phyloP scores from a whole-genome alignment of 2,888 invertebrate genomes.

The Venustoraphidia nigricollis region DNA sequence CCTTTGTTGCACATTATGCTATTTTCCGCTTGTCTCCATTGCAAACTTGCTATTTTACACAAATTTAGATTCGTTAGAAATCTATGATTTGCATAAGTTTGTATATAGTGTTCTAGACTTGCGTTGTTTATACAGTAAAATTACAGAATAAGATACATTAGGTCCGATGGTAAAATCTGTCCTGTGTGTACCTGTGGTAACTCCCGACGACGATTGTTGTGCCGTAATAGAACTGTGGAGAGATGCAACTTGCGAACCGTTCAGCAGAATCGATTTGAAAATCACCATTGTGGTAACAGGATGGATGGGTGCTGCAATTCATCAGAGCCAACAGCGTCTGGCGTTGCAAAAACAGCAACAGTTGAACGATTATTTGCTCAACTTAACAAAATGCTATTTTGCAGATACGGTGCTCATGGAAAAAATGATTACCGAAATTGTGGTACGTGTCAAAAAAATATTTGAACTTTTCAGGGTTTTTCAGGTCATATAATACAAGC shows the following conservation, averaged over 20 bases:
- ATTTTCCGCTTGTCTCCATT: too few species aligned
- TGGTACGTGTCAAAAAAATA: constrained; percentile 25
- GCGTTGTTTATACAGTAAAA: too few species aligned
- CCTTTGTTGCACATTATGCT: too few species aligned
- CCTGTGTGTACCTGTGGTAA: constrained; percentile 41
- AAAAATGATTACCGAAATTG: constrained; percentile 42
- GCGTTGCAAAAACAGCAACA: constrained; percentile 26
- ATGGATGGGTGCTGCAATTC: constrained; percentile 30
- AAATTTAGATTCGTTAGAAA: too few species aligned
- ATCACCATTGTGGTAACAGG: constrained; percentile 24
- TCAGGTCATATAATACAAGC: neutral
- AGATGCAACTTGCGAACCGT: constrained; percentile 22
- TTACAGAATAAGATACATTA: constrained; percentile 15
- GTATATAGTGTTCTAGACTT: too few species aligned
- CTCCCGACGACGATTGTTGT: constrained; percentile 39
- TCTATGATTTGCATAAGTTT: too few species aligned
- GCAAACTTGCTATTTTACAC: too few species aligned
- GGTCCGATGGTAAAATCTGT: constrained; percentile 38
- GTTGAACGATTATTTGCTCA: constrained; percentile 25
- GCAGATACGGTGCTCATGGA: constrained; percentile 37
- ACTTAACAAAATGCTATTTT: constrained; percentile 32
- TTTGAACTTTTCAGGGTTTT: neutral
- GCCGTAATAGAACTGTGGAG: constrained; percentile 42
- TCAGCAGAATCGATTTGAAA: constrained; percentile 22
- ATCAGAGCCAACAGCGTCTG: constrained; percentile 25